phyloP scores from a whole-genome alignment of 1,140 invertebrate species.

The Dinothrombium tinctorium region DNA sequence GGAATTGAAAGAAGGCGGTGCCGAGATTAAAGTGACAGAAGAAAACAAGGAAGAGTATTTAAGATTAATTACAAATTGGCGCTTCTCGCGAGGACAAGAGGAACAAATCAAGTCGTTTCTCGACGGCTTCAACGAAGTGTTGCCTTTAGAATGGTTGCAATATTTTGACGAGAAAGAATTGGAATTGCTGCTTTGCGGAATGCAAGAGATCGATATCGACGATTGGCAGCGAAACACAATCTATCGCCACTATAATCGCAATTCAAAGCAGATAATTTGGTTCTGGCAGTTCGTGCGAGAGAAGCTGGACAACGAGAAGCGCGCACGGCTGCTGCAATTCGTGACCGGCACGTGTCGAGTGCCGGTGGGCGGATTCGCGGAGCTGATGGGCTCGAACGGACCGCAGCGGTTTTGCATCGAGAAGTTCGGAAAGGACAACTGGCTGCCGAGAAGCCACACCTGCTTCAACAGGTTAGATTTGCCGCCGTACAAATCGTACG shows the following conservation, averaged over 20 bases:
- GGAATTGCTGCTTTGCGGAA: slow-evolving; percentile 78
- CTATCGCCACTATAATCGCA: slow-evolving; percentile 78
- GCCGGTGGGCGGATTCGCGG: slow-evolving; percentile 86
- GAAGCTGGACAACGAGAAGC: slow-evolving; percentile 68
- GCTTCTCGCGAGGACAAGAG: slow-evolving; percentile 73
- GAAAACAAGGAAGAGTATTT: slow-evolving; percentile 92
- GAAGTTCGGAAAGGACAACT: slow-evolving; percentile 98
- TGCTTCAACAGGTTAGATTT: slow-evolving; percentile 89
- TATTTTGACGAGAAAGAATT: slow-evolving; percentile 91
- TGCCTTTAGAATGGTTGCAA: slow-evolving; percentile 83
- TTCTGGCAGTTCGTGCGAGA: slow-evolving; percentile 60
- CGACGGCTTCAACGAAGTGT: slow-evolving; percentile 64
- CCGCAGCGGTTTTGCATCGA: slow-evolving; percentile 98
- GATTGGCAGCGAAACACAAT: slow-evolving; percentile 97
- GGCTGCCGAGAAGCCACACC: slow-evolving; percentile 84
- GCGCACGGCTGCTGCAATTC: slow-evolving; percentile 71
- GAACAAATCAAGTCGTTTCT: slow-evolving; percentile 74
- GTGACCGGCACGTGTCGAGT: slow-evolving; percentile 89
- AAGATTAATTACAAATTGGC: slow-evolving; percentile 74
- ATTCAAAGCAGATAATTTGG: slow-evolving; percentile 61
- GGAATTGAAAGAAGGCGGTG: slow-evolving; percentile 57
- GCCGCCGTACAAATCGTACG: slow-evolving; percentile 85
- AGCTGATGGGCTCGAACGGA: slow-evolving; percentile 95
- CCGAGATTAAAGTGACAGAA: slow-evolving; percentile 59
- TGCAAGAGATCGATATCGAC: slow-evolving; percentile 96